Evolutionary conservation across 1,140 invertebrate species (phyloP), one percentile per base, ranked within the genome.

Genomic region (Bombus consobrinus): DNA sequence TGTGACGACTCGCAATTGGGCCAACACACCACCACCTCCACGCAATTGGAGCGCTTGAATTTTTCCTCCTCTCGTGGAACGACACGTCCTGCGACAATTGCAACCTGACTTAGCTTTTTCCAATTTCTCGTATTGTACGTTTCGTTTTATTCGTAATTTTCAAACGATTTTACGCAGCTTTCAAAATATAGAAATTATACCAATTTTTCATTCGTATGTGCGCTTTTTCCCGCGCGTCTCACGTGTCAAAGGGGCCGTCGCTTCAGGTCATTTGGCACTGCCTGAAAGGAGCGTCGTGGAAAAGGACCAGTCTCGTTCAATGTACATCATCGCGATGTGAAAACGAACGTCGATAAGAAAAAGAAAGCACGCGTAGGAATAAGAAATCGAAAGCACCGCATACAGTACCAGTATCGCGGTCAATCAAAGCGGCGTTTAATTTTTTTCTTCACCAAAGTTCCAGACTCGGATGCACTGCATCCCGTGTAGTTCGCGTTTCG

Each of bases 1-100:
- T 59, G 82, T 39, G 62, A 68, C 73, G 59, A 15, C 25, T 77
- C 68, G 77, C 83, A 85, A 85, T 85, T 80, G 83, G 83, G 77
- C 76, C 83, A 72, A 2, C 64, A 34, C 25, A 53, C 47, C 15
- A 34, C 22, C 13, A 34, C 32, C 22, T 15, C 15, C 3, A 41
- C 71, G 43, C 72, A 39, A 72, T 62, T 41, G 28, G n/a, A 53
- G 15, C 75, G 34, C 6, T 39, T 4, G 34, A 62, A 39, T 39
- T 77, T 62, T 62, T 28, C 1, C 53, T 32, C 4, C 0, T 13
- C 43, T 4, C 10, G 12, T 18, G 5, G 18, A 53, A 53, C 47
- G 0, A 53, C 47, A 22, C 47, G 18, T 53, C 47, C 47, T 53
- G 47, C 47, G 47, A 53, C 47, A 53, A 22, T 53, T 22, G 5